phyloP scores from a whole-genome alignment of 2,797 vertebrate genomes.

The Pelodytes ibericus region DNA sequence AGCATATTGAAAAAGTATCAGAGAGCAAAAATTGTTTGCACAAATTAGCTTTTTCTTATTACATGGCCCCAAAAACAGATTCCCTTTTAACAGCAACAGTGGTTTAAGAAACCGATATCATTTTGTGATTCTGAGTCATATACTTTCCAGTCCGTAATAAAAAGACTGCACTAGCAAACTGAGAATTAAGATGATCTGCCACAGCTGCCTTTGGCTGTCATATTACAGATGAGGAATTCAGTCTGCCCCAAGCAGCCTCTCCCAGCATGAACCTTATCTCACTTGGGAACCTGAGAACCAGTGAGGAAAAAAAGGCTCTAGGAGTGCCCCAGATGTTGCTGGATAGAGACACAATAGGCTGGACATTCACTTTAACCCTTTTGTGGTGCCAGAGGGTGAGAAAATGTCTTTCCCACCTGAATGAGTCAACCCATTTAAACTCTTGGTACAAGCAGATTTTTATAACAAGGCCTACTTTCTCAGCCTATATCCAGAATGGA shows the following conservation, averaged over 20 bases:
- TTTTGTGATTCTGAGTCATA: neutral
- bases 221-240: constrained; percentile 21
- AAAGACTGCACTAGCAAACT: neutral
- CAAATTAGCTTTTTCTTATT: too few species aligned
- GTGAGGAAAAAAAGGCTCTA: constrained; percentile 6
- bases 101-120: too few species aligned
- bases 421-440: neutral
- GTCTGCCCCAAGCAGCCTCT: neutral
- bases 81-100: too few species aligned
- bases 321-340: constrained; percentile 2
- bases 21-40: too few species aligned
- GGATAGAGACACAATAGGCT: neutral
- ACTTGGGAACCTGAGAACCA: neutral
- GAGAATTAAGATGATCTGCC: neutral
- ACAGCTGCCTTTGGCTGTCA: constrained; percentile 27
- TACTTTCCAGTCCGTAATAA: neutral
- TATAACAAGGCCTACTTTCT: neutral
- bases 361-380: constrained; percentile 7
- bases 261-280: constrained; percentile 7
- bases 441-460: neutral
- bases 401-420: neutral
- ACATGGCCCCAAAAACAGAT: too few species aligned
- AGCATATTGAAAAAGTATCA: too few species aligned
- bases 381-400: neutral
- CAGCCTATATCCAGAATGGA: too few species aligned